Evolutionary conservation across 2,797 vertebrate species (phyloP).

Genomic region (Protosalanx chinensis): DNA sequence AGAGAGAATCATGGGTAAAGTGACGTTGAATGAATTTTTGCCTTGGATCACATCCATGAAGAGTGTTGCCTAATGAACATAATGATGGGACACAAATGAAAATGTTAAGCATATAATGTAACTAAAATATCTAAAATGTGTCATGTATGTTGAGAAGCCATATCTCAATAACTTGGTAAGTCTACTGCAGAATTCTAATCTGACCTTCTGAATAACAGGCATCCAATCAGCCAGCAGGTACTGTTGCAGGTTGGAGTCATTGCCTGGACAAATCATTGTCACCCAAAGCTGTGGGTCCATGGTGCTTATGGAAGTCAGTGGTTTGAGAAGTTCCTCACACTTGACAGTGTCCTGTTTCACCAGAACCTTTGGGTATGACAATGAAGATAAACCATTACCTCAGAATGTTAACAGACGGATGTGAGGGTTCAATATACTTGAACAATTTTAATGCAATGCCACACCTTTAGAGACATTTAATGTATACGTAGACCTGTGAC

Average conservation of each 20-base stretch:
- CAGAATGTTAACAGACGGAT: background rate
- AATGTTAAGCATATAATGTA: background rate
- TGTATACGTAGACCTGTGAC: background rate
- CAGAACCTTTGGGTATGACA: constrained; percentile 44
- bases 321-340: constrained; percentile 53
- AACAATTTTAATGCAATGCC: background rate
- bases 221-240: constrained; percentile 42
- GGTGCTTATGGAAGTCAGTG: constrained; percentile 56
- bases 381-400: constrained; percentile 1
- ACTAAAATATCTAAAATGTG: background rate
- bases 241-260: constrained; percentile 38
- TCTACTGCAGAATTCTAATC: background rate
- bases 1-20: constrained; percentile 66
- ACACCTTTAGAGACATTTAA: background rate
- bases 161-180: background rate
- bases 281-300: constrained; percentile 50
- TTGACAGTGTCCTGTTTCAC: constrained; percentile 14
- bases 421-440: background rate
- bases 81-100: constrained; percentile 9
- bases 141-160: background rate
- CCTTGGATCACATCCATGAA: constrained; percentile 33
- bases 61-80: constrained; percentile 36
- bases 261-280: constrained; percentile 56
- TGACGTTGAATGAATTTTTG: constrained; percentile 40
- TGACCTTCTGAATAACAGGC: constrained; percentile 59